Evolutionary conservation across 2,113 vertebrate species (phyloP), one percentile per base, ranked within the genome.

Genomic region (Ailuropoda melanoleuca): DNA sequence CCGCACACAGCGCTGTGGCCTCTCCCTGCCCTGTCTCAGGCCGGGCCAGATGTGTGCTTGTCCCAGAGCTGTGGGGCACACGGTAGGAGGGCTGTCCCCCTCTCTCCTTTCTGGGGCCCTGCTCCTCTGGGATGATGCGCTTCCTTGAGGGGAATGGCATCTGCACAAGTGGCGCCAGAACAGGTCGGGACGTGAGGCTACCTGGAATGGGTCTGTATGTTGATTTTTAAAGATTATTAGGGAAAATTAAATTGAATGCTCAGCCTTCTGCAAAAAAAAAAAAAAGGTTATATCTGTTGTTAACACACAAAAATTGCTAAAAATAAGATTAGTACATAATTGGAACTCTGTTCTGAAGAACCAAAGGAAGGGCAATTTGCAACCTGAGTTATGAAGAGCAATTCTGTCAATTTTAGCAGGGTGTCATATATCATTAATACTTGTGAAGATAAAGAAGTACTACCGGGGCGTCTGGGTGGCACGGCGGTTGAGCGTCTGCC

Each of bases 161-260:
- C 75, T 86, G 53, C 72, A 87, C 72, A 90, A 3, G 85, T 26
- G 77, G 46, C 90, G 72, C 64, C 14, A 14, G 17, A 53, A 39
- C 58, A 78, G 31, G 34, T 66, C 64, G 80, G 75, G 70, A 66
- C 66, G 72, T 21, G 64, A 64, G 68, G 56, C 78, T 95, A 81
- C 87, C 0, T 18, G 95, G 94, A 97, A 95, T 97, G 96, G 93
- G 95, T 94, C 75, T 89, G 17, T 97, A 50, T 88, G 93, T 80
- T 94, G 89, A 88, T 96, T 98, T 98, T 96, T 97, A 98, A 98
- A 98, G 96, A 98, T 90, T 83, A 87, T 88, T 94, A 81, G 92
- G 98, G 92, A 92, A 97, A 82, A 98, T 98, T 98, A 98, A 98
- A 98, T 53, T 87, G 95, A 97, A 93, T 34, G 37, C n/a, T 60